Base-by-base conservation (phyloP, 1,140 invertebrate species). In the Parasteatoda tepidariorum region DNA sequence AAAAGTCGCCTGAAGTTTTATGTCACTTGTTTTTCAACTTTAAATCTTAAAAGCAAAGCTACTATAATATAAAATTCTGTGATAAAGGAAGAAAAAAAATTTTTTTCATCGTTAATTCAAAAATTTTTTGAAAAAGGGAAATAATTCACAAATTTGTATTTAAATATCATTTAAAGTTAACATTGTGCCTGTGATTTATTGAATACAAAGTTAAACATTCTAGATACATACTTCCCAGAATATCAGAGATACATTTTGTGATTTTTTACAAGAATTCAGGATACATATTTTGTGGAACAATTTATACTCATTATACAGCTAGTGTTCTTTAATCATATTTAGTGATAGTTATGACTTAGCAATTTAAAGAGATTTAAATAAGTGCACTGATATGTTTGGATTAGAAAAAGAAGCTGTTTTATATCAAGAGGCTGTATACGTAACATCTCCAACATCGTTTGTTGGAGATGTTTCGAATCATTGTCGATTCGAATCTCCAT, bases 391-490 rank as follows among this genome's bases (percentile, higher is more conserved):
- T 0, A 85, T 85, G 85, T 85, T 85, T 74, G 84, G 78, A 68
- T 73, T 85, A 61, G 85, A 85, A 24, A 79, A 83, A 34, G 85
- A 85, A 38, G 83, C 68, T 15, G 71, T 85, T 54, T 41, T 85
- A 6, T 84, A 85, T 26, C 85, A 85, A 78, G 85, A 85, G 41
- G 85, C 85, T 41, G 84, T 85, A 26, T 83, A 75, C 48, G 83
- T 85, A n/a, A 82, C 76, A 15, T 74, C 81, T 34, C 81, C 81
- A 1, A 74, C 68, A 18, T 74, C 68, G 7, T 82, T 28, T 64
- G 68, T 68, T 31, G 62, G 41, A 18, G 78, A 73, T 54, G 74
- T 84, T n/a, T 41, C 70, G 13, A 70, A 66, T 13, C 70, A 74
- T 34, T 66, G n/a, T 2, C 62, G 57, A n/a, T 75, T 62, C 55